phyloP scores from a whole-genome alignment of 1,140 invertebrate genomes.

The Hylaeus anthracinus region DNA sequence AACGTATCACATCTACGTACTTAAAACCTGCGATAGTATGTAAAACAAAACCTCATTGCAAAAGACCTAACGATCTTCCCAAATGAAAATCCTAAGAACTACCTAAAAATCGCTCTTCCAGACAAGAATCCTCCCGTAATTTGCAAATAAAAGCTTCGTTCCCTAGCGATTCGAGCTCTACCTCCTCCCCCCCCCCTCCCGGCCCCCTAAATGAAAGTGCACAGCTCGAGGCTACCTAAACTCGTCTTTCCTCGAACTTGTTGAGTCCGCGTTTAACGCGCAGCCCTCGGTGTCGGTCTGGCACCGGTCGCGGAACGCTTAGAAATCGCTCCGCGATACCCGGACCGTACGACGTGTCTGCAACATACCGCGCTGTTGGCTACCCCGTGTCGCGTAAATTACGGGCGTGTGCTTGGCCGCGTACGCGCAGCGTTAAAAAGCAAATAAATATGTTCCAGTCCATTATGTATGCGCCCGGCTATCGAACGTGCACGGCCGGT shows the following conservation, averaged over 20 bases:
- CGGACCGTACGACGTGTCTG: constrained; percentile 13
- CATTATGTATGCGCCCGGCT: constrained; percentile 26
- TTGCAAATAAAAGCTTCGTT: too few species aligned
- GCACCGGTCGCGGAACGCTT: constrained; percentile 5
- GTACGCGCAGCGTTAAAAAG: constrained; percentile 24
- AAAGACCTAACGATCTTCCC: too few species aligned
- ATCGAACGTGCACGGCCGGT: constrained; percentile 41
- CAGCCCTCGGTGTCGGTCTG: neutral
- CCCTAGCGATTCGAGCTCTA: too few species aligned
- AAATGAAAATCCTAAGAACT: too few species aligned
- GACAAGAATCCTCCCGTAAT: too few species aligned
- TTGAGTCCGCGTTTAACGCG: constrained; percentile 24
- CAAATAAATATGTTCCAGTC: constrained; percentile 31
- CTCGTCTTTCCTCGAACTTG: constrained; percentile 36
- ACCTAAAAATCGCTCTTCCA: too few species aligned
- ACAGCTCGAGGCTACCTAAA: neutral
- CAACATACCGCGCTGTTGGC: constrained; percentile 3
- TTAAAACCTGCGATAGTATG: too few species aligned
- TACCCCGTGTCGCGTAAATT: neutral
- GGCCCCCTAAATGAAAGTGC: constrained; percentile 28
- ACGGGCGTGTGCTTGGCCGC: neutral
- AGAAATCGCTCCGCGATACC: constrained; percentile 35
- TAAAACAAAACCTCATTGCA: too few species aligned
- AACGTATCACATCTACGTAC: too few species aligned
- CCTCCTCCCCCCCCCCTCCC: neutral